Evolutionary conservation across 2,888 invertebrate genomes (phyloP), one percentile per base, ranked within the genome.

Genomic region (Uropetala carovei): DNA sequence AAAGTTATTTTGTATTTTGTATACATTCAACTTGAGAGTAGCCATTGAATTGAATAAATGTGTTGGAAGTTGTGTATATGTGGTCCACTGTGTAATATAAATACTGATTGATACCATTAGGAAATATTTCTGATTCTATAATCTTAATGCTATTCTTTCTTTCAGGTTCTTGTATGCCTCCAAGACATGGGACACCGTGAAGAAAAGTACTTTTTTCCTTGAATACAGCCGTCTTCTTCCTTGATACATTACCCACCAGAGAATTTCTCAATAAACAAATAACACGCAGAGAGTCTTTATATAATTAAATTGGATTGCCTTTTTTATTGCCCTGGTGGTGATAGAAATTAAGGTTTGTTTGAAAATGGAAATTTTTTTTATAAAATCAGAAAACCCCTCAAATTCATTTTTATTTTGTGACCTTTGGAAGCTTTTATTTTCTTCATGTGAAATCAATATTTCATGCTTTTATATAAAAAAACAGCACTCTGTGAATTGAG

Each of bases 141-240:
- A 43, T 43, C 43, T 43, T 43, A 43, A 43, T 18, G n/a, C 92
- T 56, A 92, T 16, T 93, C 93, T 68, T 84, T 84, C 57, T 94
- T 93, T 89, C 93, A 96, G 96, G 96, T 97, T 97, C 94, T 97
- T 97, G 93, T 98, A 97, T 95, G 97, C 97, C 94, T 96, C 96
- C 84, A 97, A 97, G 95, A 97, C 97, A 0, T 98, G 98, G 97
- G 98, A 98, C 93, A 97, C 97, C 82, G 97, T 98, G 91, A 97
- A 97, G 94, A 98, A 98, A 94, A 98, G 98, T 94, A 97, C 97
- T 83, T 97, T 98, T 94, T 98, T 98, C 94, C 96, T 97, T 93
- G 98, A 98, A 94, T 98, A 98, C 94, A 97, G 97, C 94, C 96
- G 98, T 94, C 96, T 98, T 93, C 96, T 98, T 95, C 97, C 98